Percentiles rank a stretch among this genome's conserved stretches.
phyloP scores from a whole-genome alignment of 2,797 vertebrate genomes.

The Propithecus perrieri region DNA sequence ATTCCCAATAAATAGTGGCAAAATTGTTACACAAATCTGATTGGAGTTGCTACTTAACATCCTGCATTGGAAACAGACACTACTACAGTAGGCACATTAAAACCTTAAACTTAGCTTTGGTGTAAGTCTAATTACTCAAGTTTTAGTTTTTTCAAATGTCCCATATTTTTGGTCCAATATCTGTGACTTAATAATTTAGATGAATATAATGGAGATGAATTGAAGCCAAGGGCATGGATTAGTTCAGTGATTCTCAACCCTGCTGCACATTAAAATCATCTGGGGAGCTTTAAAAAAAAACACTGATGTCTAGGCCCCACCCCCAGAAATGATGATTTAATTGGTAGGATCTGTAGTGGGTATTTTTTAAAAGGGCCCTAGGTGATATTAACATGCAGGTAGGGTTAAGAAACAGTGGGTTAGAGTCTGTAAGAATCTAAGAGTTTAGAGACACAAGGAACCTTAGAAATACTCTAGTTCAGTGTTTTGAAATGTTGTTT shows the following conservation, averaged over 20 bases:
- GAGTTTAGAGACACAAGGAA: background rate
- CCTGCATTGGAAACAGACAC: background rate
- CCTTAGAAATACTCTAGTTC: background rate
- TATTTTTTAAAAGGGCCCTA: background rate
- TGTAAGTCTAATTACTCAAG: background rate
- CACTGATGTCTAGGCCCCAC: background rate
- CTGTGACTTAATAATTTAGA: background rate
- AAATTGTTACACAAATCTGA: background rate
- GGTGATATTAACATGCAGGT: background rate
- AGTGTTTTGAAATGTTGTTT: background rate
- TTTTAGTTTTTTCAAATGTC: background rate
- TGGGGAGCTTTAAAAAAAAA: background rate
- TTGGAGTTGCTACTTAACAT: background rate
- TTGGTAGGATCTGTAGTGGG: background rate
- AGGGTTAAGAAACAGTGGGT: background rate
- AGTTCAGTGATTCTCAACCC: background rate
- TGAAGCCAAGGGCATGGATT: background rate
- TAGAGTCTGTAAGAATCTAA: background rate
- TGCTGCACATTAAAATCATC: background rate
- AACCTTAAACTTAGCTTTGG: background rate
- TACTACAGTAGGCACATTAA: background rate
- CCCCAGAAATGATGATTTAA: background rate
- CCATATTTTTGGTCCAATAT: background rate
- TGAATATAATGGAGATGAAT: background rate
- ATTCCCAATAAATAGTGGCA: background rate